Base-by-base conservation (phyloP, 2,113 vertebrate genomes). In the Lagopus muta region DNA sequence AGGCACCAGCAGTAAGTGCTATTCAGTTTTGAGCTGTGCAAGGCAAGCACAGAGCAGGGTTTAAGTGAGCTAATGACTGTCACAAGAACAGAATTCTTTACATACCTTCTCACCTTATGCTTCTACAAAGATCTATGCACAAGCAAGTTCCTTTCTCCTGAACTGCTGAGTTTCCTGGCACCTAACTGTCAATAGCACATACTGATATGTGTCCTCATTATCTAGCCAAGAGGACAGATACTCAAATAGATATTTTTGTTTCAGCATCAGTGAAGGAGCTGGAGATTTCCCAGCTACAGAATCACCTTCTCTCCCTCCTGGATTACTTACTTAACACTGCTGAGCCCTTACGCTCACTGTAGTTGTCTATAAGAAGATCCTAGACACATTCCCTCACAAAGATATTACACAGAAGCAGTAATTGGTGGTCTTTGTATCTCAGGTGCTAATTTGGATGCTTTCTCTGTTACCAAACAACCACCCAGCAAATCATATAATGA, bases 361-460 rank as follows among this genome's bases (percentile, higher is more conserved):
- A 82, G 10, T 36, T 45, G 73, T 34, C 24, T 22, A 17, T 45
- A 64, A 83, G 15, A 60, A 86, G 85, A 71, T 60, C 47, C 79
- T 78, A 48, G 10, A 47, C 5, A 4, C 4, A 5, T 54, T 66
- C 88, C 19, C n/a, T 73, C 21, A 54, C 19, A 62, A 4, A 66
- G 28, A 8, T 55, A 19, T 13, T 43, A 22, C 17, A 54, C 11
- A 89, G 58, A 71, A 76, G 66, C 24, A 13, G 66, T 30, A 16
- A 24, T 24, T 34, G 28, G 57, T 50, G 76, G 62, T n/a, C 20
- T 65, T 62, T 36, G 36, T 12, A 79, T 58, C 75, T 62, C 32
- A n/a, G 55, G 22, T 70, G 30, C 1, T 3, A 43, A 16, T 14
- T 12, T 50, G n/a, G 78, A 66, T 0, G 0, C 11, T 6, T 62